Base-by-base conservation (phyloP, 1,140 invertebrate species). In the Helicorthomorpha holstii region DNA sequence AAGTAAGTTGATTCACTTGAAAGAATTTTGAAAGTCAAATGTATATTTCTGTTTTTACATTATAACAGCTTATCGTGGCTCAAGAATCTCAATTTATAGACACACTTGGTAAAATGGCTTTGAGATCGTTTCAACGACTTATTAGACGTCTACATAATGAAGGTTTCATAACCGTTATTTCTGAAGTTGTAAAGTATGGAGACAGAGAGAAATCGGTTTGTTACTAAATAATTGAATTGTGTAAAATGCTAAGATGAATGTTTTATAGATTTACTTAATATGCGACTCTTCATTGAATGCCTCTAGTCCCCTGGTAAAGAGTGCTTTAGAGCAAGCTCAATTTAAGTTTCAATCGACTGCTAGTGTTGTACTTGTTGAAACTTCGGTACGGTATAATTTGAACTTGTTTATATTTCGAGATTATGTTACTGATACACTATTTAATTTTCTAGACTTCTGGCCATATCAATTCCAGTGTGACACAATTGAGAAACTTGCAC, bases 291-390 rank as follows among this genome's bases (percentile, higher is more conserved):
- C 48, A 16, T 44, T 66, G 0, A 61, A 66, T 51, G 51, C 66
- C 48, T 64, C 75, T 50, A 68, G 78, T 64, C 61, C 70, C 2
- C 58, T 74, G 1, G 70, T 82, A 46, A 67, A 72, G 50, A 73
- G 73, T 7, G 69, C 70, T 3, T 68, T 80, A 44, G 75, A 81
- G 54, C 74, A 78, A 55, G 69, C 74, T 0, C 79, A 78, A 63
- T 64, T 77, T 43, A 77, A 75, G 59, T 73, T 75, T 57, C 74
- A 73, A 55, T 14, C 16, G 3, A 43, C 42, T 23, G 24, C 38
- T 22, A 50, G 25, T 21, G 16, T 21, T 42, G 29, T 16, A n/a
- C n/a, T n/a, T 16, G 7, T 16, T 16, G 16, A 34, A 34, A 34
- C 29, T 34, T 34, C 16, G 16, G 29, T 34, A 16, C 7, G 29